Evolutionary conservation across 1,140 invertebrate species (phyloP).

Genomic region (Campoletis sonorensis): DNA sequence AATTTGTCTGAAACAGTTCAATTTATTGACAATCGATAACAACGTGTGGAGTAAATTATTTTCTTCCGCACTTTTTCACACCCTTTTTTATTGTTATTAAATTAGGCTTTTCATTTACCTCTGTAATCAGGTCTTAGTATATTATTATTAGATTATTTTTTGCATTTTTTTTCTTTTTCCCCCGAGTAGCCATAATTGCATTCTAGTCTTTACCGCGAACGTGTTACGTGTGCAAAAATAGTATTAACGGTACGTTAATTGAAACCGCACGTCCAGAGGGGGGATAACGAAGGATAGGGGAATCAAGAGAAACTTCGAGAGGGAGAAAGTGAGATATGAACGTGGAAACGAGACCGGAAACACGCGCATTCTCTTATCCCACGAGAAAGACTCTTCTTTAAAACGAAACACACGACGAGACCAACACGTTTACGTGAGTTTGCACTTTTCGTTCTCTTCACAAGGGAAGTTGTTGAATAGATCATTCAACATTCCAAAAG

Average conservation of each 20-base stretch:
- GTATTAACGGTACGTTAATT: slow-evolving; percentile 20
- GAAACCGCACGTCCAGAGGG: background rate
- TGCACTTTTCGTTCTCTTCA: too few relatives aligned
- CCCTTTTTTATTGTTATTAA: too few relatives aligned
- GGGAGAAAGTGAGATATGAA: slow-evolving; percentile 36
- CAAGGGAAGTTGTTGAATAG: slow-evolving; percentile 43
- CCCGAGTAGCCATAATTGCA: slow-evolving; percentile 1
- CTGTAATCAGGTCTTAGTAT: background rate
- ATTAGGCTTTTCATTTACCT: too few relatives aligned
- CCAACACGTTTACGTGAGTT: background rate
- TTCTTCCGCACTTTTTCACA: too few relatives aligned
- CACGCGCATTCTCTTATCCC: background rate
- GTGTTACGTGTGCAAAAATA: slow-evolving; percentile 21
- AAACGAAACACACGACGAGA: background rate
- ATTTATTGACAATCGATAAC: too few relatives aligned
- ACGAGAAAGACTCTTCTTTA: slow-evolving; percentile 15
- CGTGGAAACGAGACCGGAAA: slow-evolving; percentile 34
- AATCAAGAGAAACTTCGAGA: slow-evolving; percentile 20
- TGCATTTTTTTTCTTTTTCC: background rate
- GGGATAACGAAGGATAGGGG: background rate
- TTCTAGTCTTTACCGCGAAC: background rate
- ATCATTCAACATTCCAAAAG: too few relatives aligned
- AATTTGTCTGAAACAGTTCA: too few relatives aligned
- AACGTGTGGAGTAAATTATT: too few relatives aligned
- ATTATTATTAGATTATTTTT: background rate